phyloP scores from a whole-genome alignment of 2,888 invertebrate genomes.

The Aspidapion aeneum region DNA sequence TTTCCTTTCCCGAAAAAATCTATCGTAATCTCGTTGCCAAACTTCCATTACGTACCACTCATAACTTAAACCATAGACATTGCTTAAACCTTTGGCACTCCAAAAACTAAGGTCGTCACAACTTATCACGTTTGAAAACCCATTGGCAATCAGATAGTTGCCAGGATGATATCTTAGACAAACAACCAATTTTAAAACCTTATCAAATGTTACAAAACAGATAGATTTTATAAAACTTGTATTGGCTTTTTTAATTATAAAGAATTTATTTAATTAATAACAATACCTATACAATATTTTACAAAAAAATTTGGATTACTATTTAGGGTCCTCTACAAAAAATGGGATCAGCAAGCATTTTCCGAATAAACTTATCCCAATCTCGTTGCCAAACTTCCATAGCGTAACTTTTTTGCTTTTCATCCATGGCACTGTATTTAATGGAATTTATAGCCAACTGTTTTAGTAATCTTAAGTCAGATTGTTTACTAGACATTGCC shows the following conservation, averaged over 20 bases:
- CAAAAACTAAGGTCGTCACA: conserved; percentile 75
- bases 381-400: conserved; percentile 51
- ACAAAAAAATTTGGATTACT: too few species aligned
- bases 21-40: conserved; percentile 56
- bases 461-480: conserved; percentile 68
- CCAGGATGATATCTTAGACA: conserved; percentile 77
- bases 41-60: conserved; percentile 65
- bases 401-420: conserved; percentile 50
- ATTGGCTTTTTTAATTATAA: too few species aligned
- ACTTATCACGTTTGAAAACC: conserved; percentile 68
- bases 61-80: too few species aligned
- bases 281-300: too few species aligned
- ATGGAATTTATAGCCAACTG: conserved; percentile 72
- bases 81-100: conserved; percentile 66
- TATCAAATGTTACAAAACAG: conserved; percentile 67
- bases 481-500: conserved; percentile 63
- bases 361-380: conserved; percentile 59
- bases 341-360: neutral
- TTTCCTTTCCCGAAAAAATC: too few species aligned
- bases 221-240: too few species aligned
- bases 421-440: conserved; percentile 59
- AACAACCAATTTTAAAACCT: conserved; percentile 61
- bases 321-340: neutral
- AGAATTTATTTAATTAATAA: too few species aligned
- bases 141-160: conserved; percentile 58